Percentiles rank a stretch among this genome's conserved stretches.
These are phyloP conservation scores for Dasysyrphus tricinctus DNA, from an alignment of 2,888 invertebrate species.

Conservation along the genomic window DNA sequence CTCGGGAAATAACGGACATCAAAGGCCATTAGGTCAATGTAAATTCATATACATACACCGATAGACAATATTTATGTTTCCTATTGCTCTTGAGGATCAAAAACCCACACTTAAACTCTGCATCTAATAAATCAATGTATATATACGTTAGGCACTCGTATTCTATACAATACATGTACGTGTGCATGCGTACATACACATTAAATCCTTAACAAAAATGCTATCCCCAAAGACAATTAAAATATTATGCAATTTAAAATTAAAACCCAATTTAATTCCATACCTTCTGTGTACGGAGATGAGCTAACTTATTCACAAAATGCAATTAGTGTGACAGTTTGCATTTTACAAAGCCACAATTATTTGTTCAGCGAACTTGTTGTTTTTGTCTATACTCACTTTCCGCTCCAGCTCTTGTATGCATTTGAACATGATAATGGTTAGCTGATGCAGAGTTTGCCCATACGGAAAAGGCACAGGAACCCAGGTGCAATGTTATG, in stretches of 20 bases:
- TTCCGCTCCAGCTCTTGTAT: background rate
- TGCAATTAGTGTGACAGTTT: conserved; percentile 70
- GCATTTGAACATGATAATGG: conserved; percentile 19
- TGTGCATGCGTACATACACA: background rate
- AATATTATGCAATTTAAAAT: conserved; percentile 30
- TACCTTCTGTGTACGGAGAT: background rate
- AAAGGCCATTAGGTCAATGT: no score
- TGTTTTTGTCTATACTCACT: conserved; percentile 25
- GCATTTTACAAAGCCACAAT: conserved; percentile 61
- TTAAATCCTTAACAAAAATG: background rate
- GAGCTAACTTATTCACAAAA: conserved; percentile 37
- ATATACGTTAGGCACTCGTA: no score
- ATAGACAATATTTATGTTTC: no score
- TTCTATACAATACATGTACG: no score
- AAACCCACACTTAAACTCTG: no score
- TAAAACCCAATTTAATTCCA: conserved; percentile 35
- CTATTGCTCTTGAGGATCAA: no score
- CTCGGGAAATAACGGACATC: no score
- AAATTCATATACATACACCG: no score
- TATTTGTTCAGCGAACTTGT: conserved; percentile 43
- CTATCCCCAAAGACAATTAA: conserved; percentile 8
- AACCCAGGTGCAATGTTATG: conserved; percentile 47
- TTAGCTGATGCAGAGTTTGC: background rate
- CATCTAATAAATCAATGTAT: no score
- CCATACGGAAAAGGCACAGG: background rate